Base-by-base conservation (phyloP, 2,797 vertebrate genomes). In the Masticophis lateralis region DNA sequence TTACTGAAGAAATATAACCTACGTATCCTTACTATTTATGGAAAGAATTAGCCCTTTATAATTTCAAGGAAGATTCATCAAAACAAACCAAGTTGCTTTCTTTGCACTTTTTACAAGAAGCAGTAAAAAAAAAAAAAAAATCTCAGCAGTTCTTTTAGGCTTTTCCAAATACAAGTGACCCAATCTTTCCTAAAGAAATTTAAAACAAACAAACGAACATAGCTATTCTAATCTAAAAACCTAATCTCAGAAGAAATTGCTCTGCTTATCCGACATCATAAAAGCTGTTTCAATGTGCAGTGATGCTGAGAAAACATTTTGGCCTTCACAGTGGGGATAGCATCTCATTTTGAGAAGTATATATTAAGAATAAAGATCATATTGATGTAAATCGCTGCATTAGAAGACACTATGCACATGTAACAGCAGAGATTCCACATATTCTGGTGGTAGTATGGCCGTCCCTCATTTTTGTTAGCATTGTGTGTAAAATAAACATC, bases 91-190 rank as follows among this genome's bases (percentile, higher is more conserved):
- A 92, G 28, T 94, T 95, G 94, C 27, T 97, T 97, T 92, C n/a
- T 91, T 63, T 93, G 57, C 22, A 83, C n/a, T 22, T 74, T 90
- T 94, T 96, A 94, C 93, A 93, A 94, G 22, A 51, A 96, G 92
- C 43, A 95, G 93, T 94, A 32, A 95, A 95, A 95, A 43, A 37
- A 95, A 95, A 95, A 43, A 95, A 95, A 96, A 96, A 95, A 94
- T 93, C 87, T 96, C 4, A 28, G 91, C 95, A 94, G 28, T 20
- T 5, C 20, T 92, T 47, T 94, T 90, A 94, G 91, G 10, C 1
- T 94, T 94, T 96, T 89, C 88, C 86, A 55, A 94, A 86, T 79
- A 56, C 90, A 63, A 94, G 93, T 59, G 92, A 94, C 89, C 66
- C 91, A 53, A 94, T 74, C 8, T 87, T 57, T 28, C 16, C n/a